phyloP scores from a whole-genome alignment of 2,113 vertebrate species.

The Xiphophorus maculatus region DNA sequence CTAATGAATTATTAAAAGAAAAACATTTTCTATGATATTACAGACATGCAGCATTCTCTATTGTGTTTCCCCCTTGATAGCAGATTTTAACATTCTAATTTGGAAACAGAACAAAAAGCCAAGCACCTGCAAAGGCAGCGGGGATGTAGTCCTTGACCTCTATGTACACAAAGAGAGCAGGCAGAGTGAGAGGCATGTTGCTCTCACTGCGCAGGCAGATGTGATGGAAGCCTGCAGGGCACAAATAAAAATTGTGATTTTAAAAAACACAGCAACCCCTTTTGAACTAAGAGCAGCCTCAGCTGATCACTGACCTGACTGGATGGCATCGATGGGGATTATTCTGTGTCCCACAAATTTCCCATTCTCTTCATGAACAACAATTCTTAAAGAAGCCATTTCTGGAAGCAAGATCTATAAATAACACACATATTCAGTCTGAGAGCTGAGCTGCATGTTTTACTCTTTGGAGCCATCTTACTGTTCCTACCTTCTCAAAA shows the following conservation, averaged over 20 bases:
- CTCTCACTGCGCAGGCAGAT: constrained; percentile 92
- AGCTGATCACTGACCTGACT: constrained; percentile 82
- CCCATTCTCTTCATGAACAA: constrained; percentile 90
- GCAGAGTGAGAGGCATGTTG: constrained; percentile 93
- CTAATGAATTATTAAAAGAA: too few relatives aligned
- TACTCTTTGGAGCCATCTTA: background rate
- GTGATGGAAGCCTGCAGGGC: constrained; percentile 90
- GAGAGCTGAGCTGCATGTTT: background rate
- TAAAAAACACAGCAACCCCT: constrained; percentile 12
- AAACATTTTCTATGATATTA: too few relatives aligned
- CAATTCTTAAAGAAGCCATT: constrained; percentile 89
- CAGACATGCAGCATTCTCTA: too few relatives aligned
- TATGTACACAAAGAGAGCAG: constrained; percentile 91
- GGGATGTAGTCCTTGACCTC: constrained; percentile 97
- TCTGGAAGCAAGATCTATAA: constrained; percentile 92
- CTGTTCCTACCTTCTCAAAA: constrained; percentile 91
- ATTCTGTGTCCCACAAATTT: constrained; percentile 96
- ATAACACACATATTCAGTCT: constrained; percentile 20
- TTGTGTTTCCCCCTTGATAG: constrained; percentile 1
- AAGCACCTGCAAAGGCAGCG: constrained; percentile 91
- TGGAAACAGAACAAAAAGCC: constrained; percentile 2
- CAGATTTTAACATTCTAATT: background rate
- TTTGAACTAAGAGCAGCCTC: constrained; percentile 18
- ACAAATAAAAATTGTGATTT: constrained; percentile 29
- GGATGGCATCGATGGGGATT: constrained; percentile 89